These are phyloP conservation scores for Erebia palarica DNA, from an alignment of 2,888 invertebrate genomes.

Conservation along the genomic window DNA sequence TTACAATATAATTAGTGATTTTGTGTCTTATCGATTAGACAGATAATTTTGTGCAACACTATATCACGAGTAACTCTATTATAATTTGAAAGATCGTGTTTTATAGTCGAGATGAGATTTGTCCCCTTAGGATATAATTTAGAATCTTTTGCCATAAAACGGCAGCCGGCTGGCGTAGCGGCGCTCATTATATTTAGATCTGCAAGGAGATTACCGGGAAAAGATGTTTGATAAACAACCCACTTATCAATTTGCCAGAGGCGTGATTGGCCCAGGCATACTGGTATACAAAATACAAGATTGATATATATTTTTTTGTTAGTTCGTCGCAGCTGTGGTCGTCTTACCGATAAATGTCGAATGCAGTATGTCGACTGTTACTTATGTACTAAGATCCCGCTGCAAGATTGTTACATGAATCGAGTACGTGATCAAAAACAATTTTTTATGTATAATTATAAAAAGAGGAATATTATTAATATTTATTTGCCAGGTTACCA, in stretches of 20 bases:
- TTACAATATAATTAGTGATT: background rate
- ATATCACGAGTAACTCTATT: slow-evolving; percentile 52
- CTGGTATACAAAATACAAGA: background rate
- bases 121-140: slow-evolving; percentile 70
- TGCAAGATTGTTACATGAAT: too few relatives aligned
- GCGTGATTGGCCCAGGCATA: slow-evolving; percentile 46
- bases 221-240: slow-evolving; percentile 74
- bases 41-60: background rate
- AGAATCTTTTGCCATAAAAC: slow-evolving; percentile 64
- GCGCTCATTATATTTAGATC: slow-evolving; percentile 63
- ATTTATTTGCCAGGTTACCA: too few relatives aligned
- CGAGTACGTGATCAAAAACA: too few relatives aligned
- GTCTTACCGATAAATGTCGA: too few relatives aligned
- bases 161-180: slow-evolving; percentile 65
- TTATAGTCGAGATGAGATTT: slow-evolving; percentile 65
- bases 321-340: too few relatives aligned
- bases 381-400: too few relatives aligned
- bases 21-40: background rate
- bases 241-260: slow-evolving; percentile 72
- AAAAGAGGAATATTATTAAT: too few relatives aligned
- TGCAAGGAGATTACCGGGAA: slow-evolving; percentile 68
- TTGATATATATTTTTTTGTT: background rate
- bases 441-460: too few relatives aligned
- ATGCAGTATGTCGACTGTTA: too few relatives aligned
- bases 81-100: slow-evolving; percentile 63